These are phyloP conservation scores for Eremophila alpestris DNA, from an alignment of 2,797 vertebrate species.

Conservation along the genomic window DNA sequence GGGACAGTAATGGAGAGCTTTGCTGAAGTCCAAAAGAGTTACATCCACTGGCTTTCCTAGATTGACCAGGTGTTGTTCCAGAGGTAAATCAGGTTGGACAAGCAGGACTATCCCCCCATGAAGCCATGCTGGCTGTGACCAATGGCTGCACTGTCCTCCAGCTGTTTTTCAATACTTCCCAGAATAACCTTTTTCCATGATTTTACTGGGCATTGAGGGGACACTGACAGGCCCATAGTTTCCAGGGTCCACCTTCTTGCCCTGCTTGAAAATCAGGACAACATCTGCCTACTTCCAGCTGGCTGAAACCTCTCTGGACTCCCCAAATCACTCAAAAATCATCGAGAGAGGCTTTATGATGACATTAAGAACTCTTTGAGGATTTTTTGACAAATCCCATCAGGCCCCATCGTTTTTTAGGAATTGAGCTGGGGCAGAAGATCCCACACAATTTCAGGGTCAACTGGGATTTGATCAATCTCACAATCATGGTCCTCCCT, in stretches of 20 bases:
- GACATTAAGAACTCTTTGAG: not conserved
- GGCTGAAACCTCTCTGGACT: not conserved
- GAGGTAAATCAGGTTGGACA: not conserved
- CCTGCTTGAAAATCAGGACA: not conserved
- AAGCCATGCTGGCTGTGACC: not conserved
- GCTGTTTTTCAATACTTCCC: not conserved
- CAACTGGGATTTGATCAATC: not conserved
- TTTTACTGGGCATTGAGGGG: not conserved
- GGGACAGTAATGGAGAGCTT: not conserved
- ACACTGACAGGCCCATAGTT: not conserved
- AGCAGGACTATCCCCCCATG: not conserved
- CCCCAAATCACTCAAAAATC: not conserved
- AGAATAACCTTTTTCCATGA: not conserved
- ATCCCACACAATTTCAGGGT: not conserved
- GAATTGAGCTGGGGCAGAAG: not conserved
- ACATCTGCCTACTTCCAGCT: not conserved
- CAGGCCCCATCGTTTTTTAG: not conserved
- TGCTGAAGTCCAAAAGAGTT: not conserved
- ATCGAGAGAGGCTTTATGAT: accelerated
- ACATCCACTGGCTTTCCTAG: not conserved
- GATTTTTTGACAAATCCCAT: not conserved
- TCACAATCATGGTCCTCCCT: not conserved
- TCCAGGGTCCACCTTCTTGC: not conserved
- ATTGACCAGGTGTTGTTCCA: not conserved
- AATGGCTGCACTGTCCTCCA: not conserved